A percentile compares a stretch with the other conserved stretches of the same genome.
These are phyloP conservation scores for Orthochromis indermauri DNA, from an alignment of 2,113 vertebrate genomes.

Conservation along the genomic window DNA sequence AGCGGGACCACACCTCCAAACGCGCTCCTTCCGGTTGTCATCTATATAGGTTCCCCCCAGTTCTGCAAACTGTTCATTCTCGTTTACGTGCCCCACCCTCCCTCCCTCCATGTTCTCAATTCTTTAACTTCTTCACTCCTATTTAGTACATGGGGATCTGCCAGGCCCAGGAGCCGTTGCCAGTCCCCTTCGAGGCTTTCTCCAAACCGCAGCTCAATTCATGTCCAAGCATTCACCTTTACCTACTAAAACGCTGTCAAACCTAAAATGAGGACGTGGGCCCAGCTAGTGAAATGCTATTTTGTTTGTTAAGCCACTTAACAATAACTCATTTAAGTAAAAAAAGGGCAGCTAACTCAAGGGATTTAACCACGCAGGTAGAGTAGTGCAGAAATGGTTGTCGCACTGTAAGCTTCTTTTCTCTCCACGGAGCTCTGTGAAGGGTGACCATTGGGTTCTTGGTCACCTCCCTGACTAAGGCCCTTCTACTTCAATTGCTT, in stretches of 20 bases:
- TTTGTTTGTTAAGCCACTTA: not conserved
- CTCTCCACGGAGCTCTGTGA: not conserved
- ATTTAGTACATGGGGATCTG: accelerated
- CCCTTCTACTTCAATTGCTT: not conserved
- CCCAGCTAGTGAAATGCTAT: not conserved
- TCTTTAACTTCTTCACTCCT: not conserved
- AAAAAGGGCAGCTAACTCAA: not conserved
- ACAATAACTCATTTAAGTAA: not conserved
- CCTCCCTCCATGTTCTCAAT: not conserved
- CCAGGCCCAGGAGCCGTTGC: accelerated
- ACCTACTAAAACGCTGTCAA: not conserved
- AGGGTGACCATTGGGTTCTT: not conserved
- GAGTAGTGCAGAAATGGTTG: not conserved
- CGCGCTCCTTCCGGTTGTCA: not conserved
- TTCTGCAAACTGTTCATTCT: not conserved
- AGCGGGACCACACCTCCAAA: not conserved
- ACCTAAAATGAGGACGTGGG: not conserved
- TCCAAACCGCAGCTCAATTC: not conserved
- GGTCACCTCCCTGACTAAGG: not conserved
- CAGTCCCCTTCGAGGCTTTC: not conserved
- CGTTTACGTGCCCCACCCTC: accelerated
- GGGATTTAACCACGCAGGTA: not conserved
- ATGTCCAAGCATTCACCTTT: not conserved
- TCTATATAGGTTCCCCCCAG: not conserved
- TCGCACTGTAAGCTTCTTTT: not conserved